Evolutionary conservation across 2,888 invertebrate genomes (phyloP).

Genomic region (Ellobium chinense): DNA sequence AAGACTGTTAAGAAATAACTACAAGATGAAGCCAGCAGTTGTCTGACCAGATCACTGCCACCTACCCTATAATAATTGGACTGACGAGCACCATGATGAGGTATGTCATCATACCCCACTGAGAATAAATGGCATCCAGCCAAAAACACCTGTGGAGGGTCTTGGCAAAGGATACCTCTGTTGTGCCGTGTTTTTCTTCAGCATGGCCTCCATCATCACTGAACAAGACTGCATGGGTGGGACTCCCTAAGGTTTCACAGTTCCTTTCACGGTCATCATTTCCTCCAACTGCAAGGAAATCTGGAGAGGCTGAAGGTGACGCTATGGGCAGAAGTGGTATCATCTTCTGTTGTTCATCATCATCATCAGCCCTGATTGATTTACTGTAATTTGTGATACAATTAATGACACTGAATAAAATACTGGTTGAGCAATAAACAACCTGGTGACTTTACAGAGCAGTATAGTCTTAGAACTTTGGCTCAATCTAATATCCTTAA

Average conservation of each 20-base stretch:
- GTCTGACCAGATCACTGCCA: not conserved
- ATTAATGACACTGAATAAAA: not conserved
- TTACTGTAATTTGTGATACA: too few relatives aligned
- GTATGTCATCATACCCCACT: conserved; percentile 58
- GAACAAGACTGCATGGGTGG: not conserved
- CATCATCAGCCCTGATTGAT: too few relatives aligned
- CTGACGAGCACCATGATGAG: not conserved
- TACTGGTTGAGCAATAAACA: too few relatives aligned
- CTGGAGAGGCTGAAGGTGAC: not conserved
- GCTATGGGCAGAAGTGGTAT: not conserved
- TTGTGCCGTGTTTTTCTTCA: not conserved
- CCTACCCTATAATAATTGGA: not conserved
- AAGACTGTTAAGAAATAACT: too few relatives aligned
- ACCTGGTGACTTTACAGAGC: too few relatives aligned
- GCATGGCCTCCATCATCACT: too few relatives aligned
- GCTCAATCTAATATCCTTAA: too few relatives aligned
- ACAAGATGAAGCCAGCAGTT: too few relatives aligned
- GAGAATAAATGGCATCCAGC: conserved; percentile 60
- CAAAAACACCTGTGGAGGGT: conserved; percentile 67
- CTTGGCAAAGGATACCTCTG: conserved; percentile 56
- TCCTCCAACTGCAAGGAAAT: not conserved
- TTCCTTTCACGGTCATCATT: not conserved
- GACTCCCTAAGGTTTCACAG: not conserved
- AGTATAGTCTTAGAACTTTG: conserved; percentile 1
- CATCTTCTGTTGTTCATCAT: not conserved